Base-by-base conservation (phyloP, 2,888 invertebrate species). In the Dysmachus trigonus region DNA sequence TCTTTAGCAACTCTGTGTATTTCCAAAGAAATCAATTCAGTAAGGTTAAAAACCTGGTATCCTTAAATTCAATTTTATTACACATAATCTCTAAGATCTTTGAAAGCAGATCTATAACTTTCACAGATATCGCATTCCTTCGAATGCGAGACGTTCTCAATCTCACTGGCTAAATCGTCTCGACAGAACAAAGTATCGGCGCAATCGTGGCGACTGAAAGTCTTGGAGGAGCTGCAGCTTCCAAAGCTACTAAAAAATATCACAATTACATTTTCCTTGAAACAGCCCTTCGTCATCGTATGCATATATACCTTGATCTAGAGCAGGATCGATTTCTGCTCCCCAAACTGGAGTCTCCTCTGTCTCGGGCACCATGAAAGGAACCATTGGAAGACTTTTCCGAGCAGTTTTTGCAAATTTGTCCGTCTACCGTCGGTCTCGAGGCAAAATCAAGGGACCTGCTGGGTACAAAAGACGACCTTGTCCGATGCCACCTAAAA, bases 41-140 rank as follows among this genome's bases (percentile, higher is more conserved):
- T 2, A 5, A 31, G 31, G 5, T 31, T 31, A 38, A 13, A 38
- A 10, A 13, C 13, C 15, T 8, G 31, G 33, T 1, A 31, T 35
- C 22, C 76, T n/a, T 76, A 18, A 31, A 76, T 38, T 76, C 7
- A 30, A 22, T 38, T 73, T 73, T 72, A 38, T 73, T 73, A 15
- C 74, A 38, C 74, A 18, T 30, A 33, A 10, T 79, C 31, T 38
- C 13, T 51, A 81, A 41, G 82, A n/a, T 72, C 35, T 18, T 87
- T 77, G 85, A 91, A 91, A 7, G 89, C 85, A 76, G 89, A 89
- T 35, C 87, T 88, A 83, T 91, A 91, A 0, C 89, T 89, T 86
- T 89, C 89, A 71, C 91, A 91, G 22, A 91, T 91, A 10, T 87
- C 86, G 85, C 91, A 91, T 15, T 86, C 87, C 10, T 87, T 88